Evolutionary conservation across 2,113 vertebrate species (phyloP), one percentile per base, ranked within the genome.

Genomic region (Lonchura striata): DNA sequence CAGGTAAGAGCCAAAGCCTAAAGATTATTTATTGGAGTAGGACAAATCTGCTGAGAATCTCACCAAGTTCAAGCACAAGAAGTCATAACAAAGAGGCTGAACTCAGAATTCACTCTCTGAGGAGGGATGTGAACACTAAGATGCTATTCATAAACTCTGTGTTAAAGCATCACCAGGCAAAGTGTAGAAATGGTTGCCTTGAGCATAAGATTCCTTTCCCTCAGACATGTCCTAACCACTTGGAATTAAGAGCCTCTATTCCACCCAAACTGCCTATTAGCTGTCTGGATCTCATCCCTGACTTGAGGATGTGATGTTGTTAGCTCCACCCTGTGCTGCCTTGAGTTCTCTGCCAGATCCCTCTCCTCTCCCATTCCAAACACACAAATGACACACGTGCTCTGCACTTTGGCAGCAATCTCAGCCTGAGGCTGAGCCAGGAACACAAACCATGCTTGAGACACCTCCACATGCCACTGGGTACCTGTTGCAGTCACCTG

Each of bases 391-490:
- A 77, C 87, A 92, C 57, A 30, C 2, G 1, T 47, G 65, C 56
- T 60, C 64, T 88, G 82, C 0, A 6, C 24, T 41, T 74, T 95
- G 92, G 89, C 91, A 95, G 75, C 21, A 60, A 7, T 33, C 44
- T 30, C 68, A 52, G 47, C 15, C 75, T 75, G 85, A 85, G 52
- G 21, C 64, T 54, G 42, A 77, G 82, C 88, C 92, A 96, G 71
- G 24, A 78, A 30, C 24, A 66, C 35, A 88, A 88, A 74, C 35
- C 0, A 0, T 90, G 82, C 56, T 28, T 42, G 19, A 82, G 66
- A 74, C 50, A 80, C 50, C 42, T 92, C 27, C 78, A 42, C 59
- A 35, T 82, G 91, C 84, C 89, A 65, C 82, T 66, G 59, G n/a
- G n/a, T n/a, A n/a, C n/a, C n/a, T n/a, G n/a, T n/a, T n/a, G n/a